Evolutionary conservation across 2,113 vertebrate genomes (phyloP), one percentile per base, ranked within the genome.

Genomic region (Chauna torquata): DNA sequence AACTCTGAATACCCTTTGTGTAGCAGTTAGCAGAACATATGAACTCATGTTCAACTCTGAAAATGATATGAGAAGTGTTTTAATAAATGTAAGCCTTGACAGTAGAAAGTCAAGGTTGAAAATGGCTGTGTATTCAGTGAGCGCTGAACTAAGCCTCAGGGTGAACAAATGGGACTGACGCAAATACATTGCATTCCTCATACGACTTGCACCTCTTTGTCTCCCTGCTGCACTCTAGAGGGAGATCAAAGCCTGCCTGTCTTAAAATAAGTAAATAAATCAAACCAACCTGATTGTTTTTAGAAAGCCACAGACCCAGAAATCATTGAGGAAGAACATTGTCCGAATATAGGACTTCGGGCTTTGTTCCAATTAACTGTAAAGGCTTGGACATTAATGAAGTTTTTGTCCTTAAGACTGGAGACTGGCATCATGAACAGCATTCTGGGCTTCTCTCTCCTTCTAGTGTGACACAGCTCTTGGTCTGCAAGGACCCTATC

Each of bases 41-140:
- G 92, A 95, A 94, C 96, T 95, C 28, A 4, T 72, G 54, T 94
- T 97, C 94, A 94, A 94, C 95, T 95, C 80, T 89, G 62, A 92
- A 91, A 91, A 79, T 6, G 1, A 76, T 92, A 71, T 14, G 52
- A 92, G 82, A 78, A 72, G 74, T 79, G 70, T 92, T 92, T 94
- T 79, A 95, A 89, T 92, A 91, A 94, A 89, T 89, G 65, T 79
- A 69, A 96, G 70, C 36, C 84, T 91, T 95, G 88, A 86, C 95
- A 89, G 69, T 65, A 79, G 70, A 96, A 94, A 92, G 86, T 91
- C 57, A 76, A 71, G 65, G 62, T 57, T 84, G 80, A 79, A 93
- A 96, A 94, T 84, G 65, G 49, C 77, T 75, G 19, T 40, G 8
- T 72, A 4, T 68, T 89, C 62, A 84, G 76, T 64, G 64, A 91